A percentile compares a stretch with the other conserved stretches of the same genome.
Conservation (phyloP, 2,797 vertebrate species). For the Cephalopachus bancanus region DNA sequence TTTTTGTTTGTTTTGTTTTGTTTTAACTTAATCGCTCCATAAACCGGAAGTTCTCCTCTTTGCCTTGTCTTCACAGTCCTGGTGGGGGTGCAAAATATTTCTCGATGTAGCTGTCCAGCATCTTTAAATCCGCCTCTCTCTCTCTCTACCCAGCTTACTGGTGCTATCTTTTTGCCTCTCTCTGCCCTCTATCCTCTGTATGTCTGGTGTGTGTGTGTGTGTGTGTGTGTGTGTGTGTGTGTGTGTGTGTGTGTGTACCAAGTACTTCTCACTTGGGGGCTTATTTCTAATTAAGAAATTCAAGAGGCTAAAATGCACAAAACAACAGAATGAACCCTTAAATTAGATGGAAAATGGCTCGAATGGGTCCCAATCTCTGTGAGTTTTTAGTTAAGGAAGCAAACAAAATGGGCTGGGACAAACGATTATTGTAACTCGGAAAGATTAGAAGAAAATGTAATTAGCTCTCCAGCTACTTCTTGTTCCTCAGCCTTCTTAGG, state of each 20-base stretch:
- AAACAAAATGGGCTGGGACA: conserved; percentile 73
- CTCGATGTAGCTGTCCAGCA: conserved; percentile 49
- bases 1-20: not conserved
- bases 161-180: not conserved
- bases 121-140: conserved; percentile 12
- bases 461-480: conserved; percentile 46
- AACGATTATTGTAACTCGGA: conserved; percentile 57
- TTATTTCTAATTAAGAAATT: conserved; percentile 73
- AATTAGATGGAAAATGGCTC: conserved; percentile 52
- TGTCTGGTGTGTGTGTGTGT: not conserved
- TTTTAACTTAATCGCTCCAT: not conserved
- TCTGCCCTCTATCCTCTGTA: not conserved
- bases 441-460: conserved; percentile 63
- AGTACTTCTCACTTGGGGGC: conserved; percentile 45
- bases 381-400: conserved; percentile 68
- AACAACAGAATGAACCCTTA: conserved; percentile 57
- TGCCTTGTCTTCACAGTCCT: not conserved
- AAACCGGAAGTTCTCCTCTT: conserved; percentile 8
- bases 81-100: not conserved
- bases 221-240: not conserved
- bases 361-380: conserved; percentile 54
- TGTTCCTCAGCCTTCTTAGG: not conserved
- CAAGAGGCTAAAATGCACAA: conserved; percentile 49
- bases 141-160: conserved; percentile 5
- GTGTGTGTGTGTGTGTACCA: not conserved